Percentiles rank a stretch among this genome's conserved stretches.
Evolutionary conservation across 2,888 invertebrate species (phyloP).

Genomic region (Iphiclides podalirius): DNA sequence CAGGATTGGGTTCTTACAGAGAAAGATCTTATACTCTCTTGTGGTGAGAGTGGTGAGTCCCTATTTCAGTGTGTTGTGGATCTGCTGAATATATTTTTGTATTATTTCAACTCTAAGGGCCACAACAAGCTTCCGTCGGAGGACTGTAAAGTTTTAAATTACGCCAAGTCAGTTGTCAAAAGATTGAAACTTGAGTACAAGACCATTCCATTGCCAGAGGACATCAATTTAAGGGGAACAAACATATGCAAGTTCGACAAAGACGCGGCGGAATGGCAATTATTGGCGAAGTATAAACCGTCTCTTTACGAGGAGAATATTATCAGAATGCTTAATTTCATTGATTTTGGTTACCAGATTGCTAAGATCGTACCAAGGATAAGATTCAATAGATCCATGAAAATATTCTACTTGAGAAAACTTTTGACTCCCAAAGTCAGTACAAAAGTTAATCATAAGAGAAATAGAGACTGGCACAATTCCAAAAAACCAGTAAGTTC

Average conservation of each 20-base stretch:
- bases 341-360: slow-evolving; percentile 89
- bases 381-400: slow-evolving; percentile 78
- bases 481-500: slow-evolving; percentile 63
- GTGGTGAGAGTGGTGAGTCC: slow-evolving; percentile 88
- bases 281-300: slow-evolving; percentile 75
- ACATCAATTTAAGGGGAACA: slow-evolving; percentile 85
- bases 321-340: slow-evolving; percentile 86
- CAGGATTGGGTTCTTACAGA: slow-evolving; percentile 92
- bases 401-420: slow-evolving; percentile 69
- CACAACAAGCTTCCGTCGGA: slow-evolving; percentile 35
- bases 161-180: slow-evolving; percentile 56
- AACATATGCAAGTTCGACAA: slow-evolving; percentile 84
- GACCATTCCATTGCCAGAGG: slow-evolving; percentile 86
- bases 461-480: slow-evolving; percentile 69
- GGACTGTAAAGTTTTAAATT: slow-evolving; percentile 51
- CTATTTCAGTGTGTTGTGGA: slow-evolving; percentile 90
- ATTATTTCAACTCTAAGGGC: slow-evolving; percentile 76
- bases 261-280: slow-evolving; percentile 85
- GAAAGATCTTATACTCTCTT: slow-evolving; percentile 87
- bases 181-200: slow-evolving; percentile 81
- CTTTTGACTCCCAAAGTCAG: slow-evolving; percentile 48
- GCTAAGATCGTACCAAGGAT: slow-evolving; percentile 84
- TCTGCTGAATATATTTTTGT: slow-evolving; percentile 88
- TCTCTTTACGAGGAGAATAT: slow-evolving; percentile 85
- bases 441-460: slow-evolving; percentile 64